Conservation (phyloP, 2,113 vertebrate genomes). For the Hippocampus zosterae region DNA sequence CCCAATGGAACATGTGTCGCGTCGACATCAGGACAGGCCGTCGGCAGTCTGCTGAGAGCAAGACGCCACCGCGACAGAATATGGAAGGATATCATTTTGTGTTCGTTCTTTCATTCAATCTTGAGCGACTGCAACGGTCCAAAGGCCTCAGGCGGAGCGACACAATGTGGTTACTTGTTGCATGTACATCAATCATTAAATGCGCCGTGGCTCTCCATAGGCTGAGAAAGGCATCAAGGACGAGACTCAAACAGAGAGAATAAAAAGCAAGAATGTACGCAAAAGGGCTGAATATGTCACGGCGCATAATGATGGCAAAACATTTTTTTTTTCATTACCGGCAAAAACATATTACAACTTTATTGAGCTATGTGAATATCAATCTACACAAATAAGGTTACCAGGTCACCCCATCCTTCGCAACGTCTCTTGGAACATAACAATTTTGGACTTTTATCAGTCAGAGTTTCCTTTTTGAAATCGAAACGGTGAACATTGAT, state of each 20-base stretch:
- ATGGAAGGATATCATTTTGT: constrained; percentile 37
- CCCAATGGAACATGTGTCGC: constrained; percentile 14
- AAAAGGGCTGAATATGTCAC: neutral
- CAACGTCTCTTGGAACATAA: too few species aligned
- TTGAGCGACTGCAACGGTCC: constrained; percentile 65
- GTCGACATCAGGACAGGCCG: neutral
- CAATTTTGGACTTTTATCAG: too few species aligned
- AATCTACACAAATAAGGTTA: too few species aligned
- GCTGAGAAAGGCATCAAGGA: constrained; percentile 18
- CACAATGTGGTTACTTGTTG: constrained; percentile 55
- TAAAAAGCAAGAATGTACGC: neutral
- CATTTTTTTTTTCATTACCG: too few species aligned
- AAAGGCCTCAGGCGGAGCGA: constrained; percentile 63
- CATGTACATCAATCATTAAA: constrained; percentile 65
- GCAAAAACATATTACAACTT: too few species aligned
- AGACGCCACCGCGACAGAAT: constrained; percentile 12
- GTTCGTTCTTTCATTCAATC: constrained; percentile 40
- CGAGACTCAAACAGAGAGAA: constrained; percentile 4
- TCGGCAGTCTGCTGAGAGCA: constrained; percentile 8
- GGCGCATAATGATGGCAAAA: neutral
- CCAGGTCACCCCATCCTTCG: too few species aligned
- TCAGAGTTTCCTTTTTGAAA: neutral
- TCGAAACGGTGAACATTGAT: neutral
- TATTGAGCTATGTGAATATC: too few species aligned
- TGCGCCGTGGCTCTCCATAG: constrained; percentile 27